These are phyloP conservation scores for Baccha elongata DNA, from an alignment of 2,888 invertebrate genomes.

Conservation along the genomic window DNA sequence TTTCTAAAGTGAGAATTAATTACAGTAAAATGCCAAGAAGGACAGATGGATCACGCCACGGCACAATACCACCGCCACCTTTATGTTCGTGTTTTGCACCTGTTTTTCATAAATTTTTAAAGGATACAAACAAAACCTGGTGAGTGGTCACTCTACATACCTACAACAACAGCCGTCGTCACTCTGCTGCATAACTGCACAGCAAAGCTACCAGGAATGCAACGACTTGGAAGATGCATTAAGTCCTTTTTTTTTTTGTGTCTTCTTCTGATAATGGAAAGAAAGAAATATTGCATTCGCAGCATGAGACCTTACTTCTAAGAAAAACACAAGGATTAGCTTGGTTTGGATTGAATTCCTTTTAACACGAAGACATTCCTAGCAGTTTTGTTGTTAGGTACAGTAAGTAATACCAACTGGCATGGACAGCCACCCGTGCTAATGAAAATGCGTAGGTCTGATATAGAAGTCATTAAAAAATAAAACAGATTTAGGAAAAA, in stretches of 20 bases:
- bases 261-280: background rate
- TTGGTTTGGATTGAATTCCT: constrained; percentile 38
- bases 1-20: constrained; percentile 60
- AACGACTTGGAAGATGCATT: constrained; percentile 47
- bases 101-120: constrained; percentile 69
- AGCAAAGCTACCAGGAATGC: constrained; percentile 12
- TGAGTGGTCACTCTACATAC: constrained; percentile 45
- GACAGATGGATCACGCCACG: constrained; percentile 67
- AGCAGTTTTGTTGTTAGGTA: constrained; percentile 4
- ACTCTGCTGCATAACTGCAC: constrained; percentile 46
- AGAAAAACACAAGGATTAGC: constrained; percentile 47
- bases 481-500: constrained; percentile 2
- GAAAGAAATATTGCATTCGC: constrained; percentile 25
- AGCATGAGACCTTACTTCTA: constrained; percentile 38
- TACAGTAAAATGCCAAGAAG: constrained; percentile 34
- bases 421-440: constrained; percentile 10
- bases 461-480: constrained; percentile 10
- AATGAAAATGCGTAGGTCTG: constrained; percentile 5
- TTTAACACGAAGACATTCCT: constrained; percentile 32
- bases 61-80: background rate
- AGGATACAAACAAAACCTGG: background rate
- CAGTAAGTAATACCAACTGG: constrained; percentile 5
- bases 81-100: constrained; percentile 54
- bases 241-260: constrained; percentile 25
- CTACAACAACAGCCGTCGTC: constrained; percentile 46